phyloP scores from a whole-genome alignment of 2,888 invertebrate genomes.

The Chorisops tibialis region DNA sequence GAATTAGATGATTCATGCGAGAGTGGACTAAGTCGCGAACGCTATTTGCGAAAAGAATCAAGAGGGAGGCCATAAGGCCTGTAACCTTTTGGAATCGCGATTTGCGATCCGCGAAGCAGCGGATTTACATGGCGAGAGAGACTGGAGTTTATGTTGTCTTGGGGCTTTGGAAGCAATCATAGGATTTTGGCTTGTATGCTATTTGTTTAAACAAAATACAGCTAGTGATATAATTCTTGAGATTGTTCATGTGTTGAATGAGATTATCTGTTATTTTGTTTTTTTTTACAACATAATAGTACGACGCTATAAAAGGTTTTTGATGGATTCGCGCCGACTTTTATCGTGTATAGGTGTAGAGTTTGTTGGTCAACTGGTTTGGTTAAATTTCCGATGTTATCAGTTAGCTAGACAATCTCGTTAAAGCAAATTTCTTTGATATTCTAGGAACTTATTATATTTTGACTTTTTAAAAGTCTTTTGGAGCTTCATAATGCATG shows the following conservation, averaged over 20 bases:
- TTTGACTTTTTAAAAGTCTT: neutral
- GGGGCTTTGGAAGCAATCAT: neutral
- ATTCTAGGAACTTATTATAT: slow-evolving; percentile 24
- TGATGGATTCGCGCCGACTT: no score
- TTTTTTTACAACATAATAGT: no score
- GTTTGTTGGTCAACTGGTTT: no score
- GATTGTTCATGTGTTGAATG: no score
- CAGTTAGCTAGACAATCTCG: neutral
- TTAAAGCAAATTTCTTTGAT: slow-evolving; percentile 12
- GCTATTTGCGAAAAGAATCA: neutral
- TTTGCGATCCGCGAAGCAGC: neutral
- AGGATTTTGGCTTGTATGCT: slow-evolving; percentile 7
- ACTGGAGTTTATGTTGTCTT: neutral
- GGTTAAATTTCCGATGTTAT: no score
- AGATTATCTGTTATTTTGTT: no score
- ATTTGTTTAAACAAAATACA: slow-evolving; percentile 24
- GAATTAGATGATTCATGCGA: slow-evolving; percentile 21
- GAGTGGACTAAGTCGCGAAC: neutral
- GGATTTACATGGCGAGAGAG: neutral
- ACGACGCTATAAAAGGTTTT: no score
- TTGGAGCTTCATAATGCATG: no score
- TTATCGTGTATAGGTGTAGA: no score
- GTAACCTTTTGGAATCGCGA: slow-evolving; percentile 11
- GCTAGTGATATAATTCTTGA: slow-evolving; percentile 16
- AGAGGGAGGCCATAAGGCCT: slow-evolving; percentile 16